Percentiles rank a stretch among this genome's conserved stretches.
Evolutionary conservation across 2,888 invertebrate species (phyloP).

Genomic region (Nephrotoma guestfalica): DNA sequence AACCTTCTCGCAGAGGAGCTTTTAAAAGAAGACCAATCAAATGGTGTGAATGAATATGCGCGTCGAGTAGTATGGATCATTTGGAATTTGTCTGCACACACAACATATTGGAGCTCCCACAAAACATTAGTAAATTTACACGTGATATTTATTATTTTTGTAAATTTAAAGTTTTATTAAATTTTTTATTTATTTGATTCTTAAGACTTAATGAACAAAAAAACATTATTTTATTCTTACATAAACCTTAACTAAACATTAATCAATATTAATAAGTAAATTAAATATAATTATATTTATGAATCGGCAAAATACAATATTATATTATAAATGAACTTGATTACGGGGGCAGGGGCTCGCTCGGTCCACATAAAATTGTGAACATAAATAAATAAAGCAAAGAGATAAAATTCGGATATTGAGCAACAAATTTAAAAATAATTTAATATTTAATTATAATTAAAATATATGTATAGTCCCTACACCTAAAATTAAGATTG

Average conservation of each 20-base stretch:
- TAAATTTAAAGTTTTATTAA: background rate
- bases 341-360: background rate
- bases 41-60: no score
- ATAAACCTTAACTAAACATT: background rate
- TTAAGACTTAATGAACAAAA: background rate
- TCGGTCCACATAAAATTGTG: slow-evolving; percentile 3
- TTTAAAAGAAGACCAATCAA: no score
- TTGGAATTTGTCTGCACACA: no score
- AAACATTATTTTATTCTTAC: background rate
- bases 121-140: no score
- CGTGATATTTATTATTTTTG: background rate
- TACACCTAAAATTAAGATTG: background rate
- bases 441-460: background rate
- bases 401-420: background rate
- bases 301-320: background rate
- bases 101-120: no score
- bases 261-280: background rate
- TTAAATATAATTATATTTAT: background rate
- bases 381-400: slow-evolving; percentile 1
- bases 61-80: no score
- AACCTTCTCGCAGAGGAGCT: no score
- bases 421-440: background rate
- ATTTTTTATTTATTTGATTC: background rate
- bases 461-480: background rate
- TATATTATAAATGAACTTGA: background rate